Percentiles rank a stretch among this genome's conserved stretches.
Conservation (phyloP, 2,888 invertebrate genomes). For the Zygogramma bicolorata region DNA sequence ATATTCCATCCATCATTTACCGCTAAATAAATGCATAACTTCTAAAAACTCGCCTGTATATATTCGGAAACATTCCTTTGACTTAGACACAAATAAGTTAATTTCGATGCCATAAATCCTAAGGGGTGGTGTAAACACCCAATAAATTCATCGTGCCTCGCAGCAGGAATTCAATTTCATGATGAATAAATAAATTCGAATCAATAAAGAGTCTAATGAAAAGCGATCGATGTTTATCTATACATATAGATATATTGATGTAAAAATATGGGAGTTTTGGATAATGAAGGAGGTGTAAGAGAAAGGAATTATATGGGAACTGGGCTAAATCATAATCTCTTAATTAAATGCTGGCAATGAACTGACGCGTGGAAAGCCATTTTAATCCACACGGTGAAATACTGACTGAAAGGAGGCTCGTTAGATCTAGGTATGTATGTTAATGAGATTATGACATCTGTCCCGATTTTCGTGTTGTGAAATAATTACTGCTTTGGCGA, state of each 20-base stretch:
- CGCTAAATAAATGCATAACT: too few species aligned
- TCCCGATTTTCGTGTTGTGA: background rate
- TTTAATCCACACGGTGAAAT: conserved; percentile 10
- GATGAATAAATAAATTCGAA: conserved; percentile 7
- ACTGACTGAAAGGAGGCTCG: conserved; percentile 9
- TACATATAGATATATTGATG: background rate
- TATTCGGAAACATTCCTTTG: too few species aligned
- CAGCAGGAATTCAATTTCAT: background rate
- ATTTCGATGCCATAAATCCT: too few species aligned
- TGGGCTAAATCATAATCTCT: conserved; percentile 19
- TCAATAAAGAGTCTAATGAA: conserved; percentile 9
- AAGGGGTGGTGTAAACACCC: too few species aligned
- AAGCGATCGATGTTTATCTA: conserved; percentile 1
- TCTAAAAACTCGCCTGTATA: too few species aligned
- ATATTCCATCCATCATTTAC: too few species aligned
- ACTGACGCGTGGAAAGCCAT: background rate
- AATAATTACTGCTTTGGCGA: background rate
- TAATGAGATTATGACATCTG: background rate
- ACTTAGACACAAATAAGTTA: too few species aligned
- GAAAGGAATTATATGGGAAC: conserved; percentile 1
- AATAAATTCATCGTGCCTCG: too few species aligned
- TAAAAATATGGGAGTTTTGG: conserved; percentile 1
- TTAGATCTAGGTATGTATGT: background rate
- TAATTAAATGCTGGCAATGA: conserved; percentile 20
- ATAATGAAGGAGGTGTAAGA: background rate